phyloP scores from a whole-genome alignment of 2,113 vertebrate species.

The Taxidea taxus region DNA sequence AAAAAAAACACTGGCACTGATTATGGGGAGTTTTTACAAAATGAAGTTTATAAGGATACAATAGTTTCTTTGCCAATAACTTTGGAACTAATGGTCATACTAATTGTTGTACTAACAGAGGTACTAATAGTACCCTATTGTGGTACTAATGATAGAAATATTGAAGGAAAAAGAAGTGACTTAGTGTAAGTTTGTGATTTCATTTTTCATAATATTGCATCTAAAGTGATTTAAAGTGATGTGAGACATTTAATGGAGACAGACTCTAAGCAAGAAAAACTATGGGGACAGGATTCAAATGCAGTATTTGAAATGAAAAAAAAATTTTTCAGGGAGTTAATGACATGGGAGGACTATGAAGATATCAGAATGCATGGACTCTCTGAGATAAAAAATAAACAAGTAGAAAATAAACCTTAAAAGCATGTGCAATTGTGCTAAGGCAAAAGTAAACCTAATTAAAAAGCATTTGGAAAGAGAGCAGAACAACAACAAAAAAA shows the following conservation, averaged over 20 bases:
- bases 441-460: neutral
- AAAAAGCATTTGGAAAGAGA: neutral
- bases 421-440: neutral
- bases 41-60: neutral
- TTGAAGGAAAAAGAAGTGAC: neutral
- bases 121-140: neutral
- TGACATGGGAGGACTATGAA: neutral
- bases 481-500: neutral
- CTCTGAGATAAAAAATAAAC: neutral
- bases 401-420: neutral
- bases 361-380: neutral
- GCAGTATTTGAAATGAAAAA: neutral
- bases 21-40: neutral
- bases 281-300: neutral
- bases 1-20: neutral
- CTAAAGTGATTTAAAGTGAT: neutral
- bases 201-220: neutral
- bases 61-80: neutral
- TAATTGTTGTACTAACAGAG: neutral
- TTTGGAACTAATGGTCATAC: neutral
- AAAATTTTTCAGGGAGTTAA: neutral
- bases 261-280: neutral
- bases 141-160: neutral
- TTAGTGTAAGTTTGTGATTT: neutral
- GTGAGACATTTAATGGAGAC: neutral